Evolutionary conservation across 2,797 vertebrate genomes (phyloP), one percentile per base, ranked within the genome.

Genomic region (Artibeus jamaicensis): DNA sequence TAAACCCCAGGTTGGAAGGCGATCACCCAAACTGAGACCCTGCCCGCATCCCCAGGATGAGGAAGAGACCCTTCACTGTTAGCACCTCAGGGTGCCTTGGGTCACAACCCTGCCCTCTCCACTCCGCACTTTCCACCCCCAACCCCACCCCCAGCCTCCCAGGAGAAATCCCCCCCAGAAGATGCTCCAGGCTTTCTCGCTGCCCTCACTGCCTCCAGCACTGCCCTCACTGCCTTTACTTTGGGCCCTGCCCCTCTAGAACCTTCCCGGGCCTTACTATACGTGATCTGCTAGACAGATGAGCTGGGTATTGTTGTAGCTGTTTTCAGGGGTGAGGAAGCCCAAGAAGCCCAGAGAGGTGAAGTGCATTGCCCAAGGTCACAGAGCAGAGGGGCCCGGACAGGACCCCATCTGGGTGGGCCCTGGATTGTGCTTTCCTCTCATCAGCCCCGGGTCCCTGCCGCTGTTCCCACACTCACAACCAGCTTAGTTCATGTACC

Each of bases 401-500:
- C 4, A 18, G 44, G 70, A n/a, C 24, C 8, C 37, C 22, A n/a
- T 6, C 10, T 24, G 42, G 14, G 22, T 19, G 59, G 57, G 22
- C 11, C 22, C 32, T 2, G 44, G 73, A 15, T 83, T 21, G 9
- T 14, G 57, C 6, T 0, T 15, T 3, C 22, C 24, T 83, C 50
- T 53, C 68, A 46, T 18, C 18, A 2, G 2, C n/a, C 55, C 48
- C 0, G 0, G 57, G 39, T 9, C 67, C 37, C 21, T 3, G 6
- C 0, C 1, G 81, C 85, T 22, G 76, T 9, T 57, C 32, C 42
- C 11, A 15, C 9, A 1, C 37, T 34, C 10, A 29, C 82, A 9
- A 21, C 95, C 18, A 24, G 32, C 68, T 29, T 9, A 59, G 18
- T 42, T 2, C 6, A 5, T 0, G 26, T 3, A 0, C 59, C 78